Evolutionary conservation across 2,113 vertebrate genomes (phyloP).

Genomic region (Ammodramus savannarum): DNA sequence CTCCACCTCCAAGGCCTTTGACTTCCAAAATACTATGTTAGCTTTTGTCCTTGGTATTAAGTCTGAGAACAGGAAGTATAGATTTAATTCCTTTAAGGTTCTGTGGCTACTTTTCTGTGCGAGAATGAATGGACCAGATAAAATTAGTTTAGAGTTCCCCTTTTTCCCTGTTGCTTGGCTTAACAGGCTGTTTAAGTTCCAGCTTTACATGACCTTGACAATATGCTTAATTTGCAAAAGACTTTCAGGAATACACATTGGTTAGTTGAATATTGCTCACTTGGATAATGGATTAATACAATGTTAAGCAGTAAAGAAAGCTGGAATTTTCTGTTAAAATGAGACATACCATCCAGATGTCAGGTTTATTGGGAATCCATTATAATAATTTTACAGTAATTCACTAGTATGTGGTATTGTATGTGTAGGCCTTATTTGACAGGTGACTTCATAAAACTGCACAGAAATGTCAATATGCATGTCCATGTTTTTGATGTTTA

Average conservation of each 20-base stretch:
- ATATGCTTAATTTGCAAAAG: constrained; percentile 31
- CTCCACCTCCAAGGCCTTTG: constrained; percentile 62
- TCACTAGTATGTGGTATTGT: constrained; percentile 54
- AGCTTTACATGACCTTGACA: constrained; percentile 43
- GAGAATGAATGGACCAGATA: constrained; percentile 57
- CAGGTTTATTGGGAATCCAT: constrained; percentile 31
- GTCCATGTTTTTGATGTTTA: constrained; percentile 64
- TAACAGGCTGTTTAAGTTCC: constrained; percentile 56
- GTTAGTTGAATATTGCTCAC: constrained; percentile 9
- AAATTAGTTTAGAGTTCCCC: constrained; percentile 44
- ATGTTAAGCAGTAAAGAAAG: constrained; percentile 10
- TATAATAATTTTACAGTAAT: constrained; percentile 44
- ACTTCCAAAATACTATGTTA: constrained; percentile 61
- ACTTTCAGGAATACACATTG: constrained; percentile 27
- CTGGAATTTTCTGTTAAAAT: constrained; percentile 33
- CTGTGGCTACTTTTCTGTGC: constrained; percentile 62
- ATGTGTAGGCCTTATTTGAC: constrained; percentile 64
- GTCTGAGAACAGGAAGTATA: constrained; percentile 36
- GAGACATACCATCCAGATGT: constrained; percentile 3
- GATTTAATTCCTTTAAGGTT: constrained; percentile 58
- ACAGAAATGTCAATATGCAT: constrained; percentile 61
- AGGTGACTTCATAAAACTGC: constrained; percentile 58
- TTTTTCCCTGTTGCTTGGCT: constrained; percentile 25
- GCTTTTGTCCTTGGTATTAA: constrained; percentile 63
- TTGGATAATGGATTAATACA: constrained; percentile 18